phyloP scores from a whole-genome alignment of 2,113 vertebrate genomes.

The Coregonus clupeaformis region DNA sequence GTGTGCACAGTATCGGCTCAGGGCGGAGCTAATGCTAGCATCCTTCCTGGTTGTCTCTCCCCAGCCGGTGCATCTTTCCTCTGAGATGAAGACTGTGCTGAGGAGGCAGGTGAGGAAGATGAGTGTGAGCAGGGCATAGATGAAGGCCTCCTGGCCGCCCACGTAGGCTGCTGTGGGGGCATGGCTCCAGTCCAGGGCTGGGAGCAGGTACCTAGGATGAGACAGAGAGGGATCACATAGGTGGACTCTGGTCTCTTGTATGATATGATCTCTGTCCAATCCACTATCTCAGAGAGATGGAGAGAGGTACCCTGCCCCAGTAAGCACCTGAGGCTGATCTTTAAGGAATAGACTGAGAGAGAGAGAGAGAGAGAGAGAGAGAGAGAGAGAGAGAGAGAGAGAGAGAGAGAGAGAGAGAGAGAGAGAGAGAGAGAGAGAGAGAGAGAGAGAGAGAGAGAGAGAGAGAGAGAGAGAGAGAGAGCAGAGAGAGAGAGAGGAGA shows the following conservation, averaged over 20 bases:
- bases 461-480: too few species aligned
- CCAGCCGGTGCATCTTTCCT: conserved; percentile 53
- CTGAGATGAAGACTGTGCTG: conserved; percentile 76
- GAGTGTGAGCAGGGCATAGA: conserved; percentile 77
- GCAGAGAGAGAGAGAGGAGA: too few species aligned
- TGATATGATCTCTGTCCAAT: too few species aligned
- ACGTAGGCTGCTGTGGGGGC: conserved; percentile 72
- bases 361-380: conserved; percentile 75
- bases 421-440: too few species aligned
- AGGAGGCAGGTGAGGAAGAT: conserved; percentile 79
- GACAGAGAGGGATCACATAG: not conserved
- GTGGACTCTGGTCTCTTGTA: conserved; percentile 29
- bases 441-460: too few species aligned
- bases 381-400: too few species aligned
- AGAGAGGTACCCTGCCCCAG: conserved; percentile 50
- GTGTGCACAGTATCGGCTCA: conserved; percentile 8
- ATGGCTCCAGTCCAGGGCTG: conserved; percentile 80
- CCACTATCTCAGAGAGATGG: not conserved
- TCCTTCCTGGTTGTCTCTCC: not conserved
- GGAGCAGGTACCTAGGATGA: conserved; percentile 73
- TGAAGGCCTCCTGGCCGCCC: conserved; percentile 80
- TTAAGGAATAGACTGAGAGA: conserved; percentile 83
- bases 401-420: too few species aligned
- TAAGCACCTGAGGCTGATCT: conserved; percentile 72
- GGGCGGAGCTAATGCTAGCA: not conserved